Conservation (phyloP, 2,113 vertebrate genomes). For the Lepisosteus oculatus region DNA sequence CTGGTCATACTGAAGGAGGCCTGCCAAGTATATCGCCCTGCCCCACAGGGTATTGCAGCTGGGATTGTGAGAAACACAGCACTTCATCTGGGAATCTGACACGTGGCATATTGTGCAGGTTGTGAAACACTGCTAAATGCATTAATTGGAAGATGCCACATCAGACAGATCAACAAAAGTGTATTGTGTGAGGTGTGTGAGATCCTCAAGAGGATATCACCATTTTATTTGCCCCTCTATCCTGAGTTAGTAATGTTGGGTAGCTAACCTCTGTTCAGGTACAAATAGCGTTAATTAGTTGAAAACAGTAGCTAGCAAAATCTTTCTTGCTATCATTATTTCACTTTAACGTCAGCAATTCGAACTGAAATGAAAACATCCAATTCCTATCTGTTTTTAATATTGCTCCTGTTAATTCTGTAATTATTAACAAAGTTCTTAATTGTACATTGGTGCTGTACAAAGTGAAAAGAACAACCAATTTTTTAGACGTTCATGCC, state of each 20-base stretch:
- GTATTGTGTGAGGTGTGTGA: not conserved
- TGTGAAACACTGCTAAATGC: not conserved
- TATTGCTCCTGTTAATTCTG: conserved; percentile 19
- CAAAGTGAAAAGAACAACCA: conserved; percentile 38
- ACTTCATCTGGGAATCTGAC: not conserved
- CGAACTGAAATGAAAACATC: not conserved
- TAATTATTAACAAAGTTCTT: conserved; percentile 18
- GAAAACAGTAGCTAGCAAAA: not conserved
- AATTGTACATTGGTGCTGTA: not conserved
- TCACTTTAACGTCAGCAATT: not conserved
- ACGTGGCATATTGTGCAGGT: not conserved
- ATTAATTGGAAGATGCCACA: not conserved
- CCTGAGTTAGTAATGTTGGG: not conserved
- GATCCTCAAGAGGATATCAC: not conserved
- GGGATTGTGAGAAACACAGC: not conserved
- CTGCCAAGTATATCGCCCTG: not conserved
- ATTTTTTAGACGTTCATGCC: conserved; percentile 52
- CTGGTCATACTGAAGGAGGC: not conserved
- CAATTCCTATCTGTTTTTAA: not conserved
- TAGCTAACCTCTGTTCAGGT: not conserved
- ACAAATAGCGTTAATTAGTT: not conserved
- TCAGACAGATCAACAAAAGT: not conserved
- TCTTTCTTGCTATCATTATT: not conserved
- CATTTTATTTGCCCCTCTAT: not conserved
- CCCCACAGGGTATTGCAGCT: not conserved